These are phyloP conservation scores for Hyperoplus lanceolatus DNA, from an alignment of 2,797 vertebrate species.

Conservation along the genomic window DNA sequence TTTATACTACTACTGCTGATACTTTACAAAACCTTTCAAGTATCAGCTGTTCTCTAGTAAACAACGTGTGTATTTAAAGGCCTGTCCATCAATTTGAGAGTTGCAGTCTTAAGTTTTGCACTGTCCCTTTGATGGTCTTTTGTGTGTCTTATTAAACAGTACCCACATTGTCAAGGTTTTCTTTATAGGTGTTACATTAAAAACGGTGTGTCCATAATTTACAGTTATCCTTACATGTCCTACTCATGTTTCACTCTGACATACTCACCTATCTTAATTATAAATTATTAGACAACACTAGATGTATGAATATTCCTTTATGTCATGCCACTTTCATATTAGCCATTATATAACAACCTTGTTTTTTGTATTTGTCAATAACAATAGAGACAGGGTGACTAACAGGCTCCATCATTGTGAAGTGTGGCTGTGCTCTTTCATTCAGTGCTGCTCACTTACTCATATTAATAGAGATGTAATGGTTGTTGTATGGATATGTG, in stretches of 20 bases:
- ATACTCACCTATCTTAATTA: neutral
- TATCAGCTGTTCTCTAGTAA: neutral
- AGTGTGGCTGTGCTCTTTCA: conserved; percentile 51
- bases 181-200: neutral
- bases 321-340: neutral
- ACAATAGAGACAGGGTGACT: conserved; percentile 16
- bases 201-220: neutral
- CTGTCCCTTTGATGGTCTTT: neutral
- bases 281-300: neutral
- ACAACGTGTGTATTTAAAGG: neutral
- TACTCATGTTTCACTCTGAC: neutral
- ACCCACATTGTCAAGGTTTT: neutral
- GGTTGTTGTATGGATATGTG: conserved; percentile 44
- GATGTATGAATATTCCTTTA: neutral
- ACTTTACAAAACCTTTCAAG: neutral
- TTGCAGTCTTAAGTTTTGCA: neutral
- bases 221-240: no score
- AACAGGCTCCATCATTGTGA: conserved; percentile 44
- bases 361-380: conserved; percentile 8
- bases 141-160: neutral
- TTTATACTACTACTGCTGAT: no score
- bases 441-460: conserved; percentile 48
- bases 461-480: conserved; percentile 52
- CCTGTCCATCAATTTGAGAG: neutral
- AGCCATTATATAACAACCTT: conserved; percentile 12